These are phyloP conservation scores for Standfussiana lucernea DNA, from an alignment of 2,888 invertebrate genomes.

Conservation along the genomic window DNA sequence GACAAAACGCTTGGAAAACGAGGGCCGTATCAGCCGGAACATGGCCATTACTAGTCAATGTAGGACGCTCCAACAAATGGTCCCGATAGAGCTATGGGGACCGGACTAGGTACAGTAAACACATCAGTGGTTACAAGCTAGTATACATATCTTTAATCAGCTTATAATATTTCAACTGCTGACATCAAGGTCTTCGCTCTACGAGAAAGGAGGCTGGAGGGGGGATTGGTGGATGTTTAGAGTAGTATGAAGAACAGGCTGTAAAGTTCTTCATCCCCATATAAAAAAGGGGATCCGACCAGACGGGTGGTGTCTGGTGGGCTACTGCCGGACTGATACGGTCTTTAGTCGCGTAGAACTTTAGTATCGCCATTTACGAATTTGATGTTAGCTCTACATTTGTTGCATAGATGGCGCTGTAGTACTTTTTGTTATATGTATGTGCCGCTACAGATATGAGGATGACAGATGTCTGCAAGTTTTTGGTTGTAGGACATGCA, in stretches of 20 bases:
- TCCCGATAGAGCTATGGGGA: conserved; percentile 27
- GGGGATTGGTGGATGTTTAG: background rate
- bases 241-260: background rate
- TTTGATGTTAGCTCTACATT: background rate
- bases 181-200: background rate
- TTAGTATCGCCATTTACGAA: background rate
- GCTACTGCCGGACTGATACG: background rate
- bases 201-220: background rate
- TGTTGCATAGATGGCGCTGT: background rate
- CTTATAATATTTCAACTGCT: background rate
- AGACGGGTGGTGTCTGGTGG: background rate
- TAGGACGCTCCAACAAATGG: conserved; percentile 28
- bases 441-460: background rate
- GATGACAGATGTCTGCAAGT: background rate
- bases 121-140: background rate
- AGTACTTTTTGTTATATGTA: background rate
- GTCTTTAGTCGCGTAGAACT: background rate
- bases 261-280: background rate
- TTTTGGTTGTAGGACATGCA: background rate
- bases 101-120: conserved; percentile 1
- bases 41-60: conserved; percentile 41
- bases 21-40: conserved; percentile 48
- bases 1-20: conserved; percentile 40
- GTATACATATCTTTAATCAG: background rate
- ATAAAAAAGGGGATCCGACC: background rate